Evolutionary conservation across 2,113 vertebrate genomes (phyloP).

Genomic region (Anarhynchus alexandrinus): DNA sequence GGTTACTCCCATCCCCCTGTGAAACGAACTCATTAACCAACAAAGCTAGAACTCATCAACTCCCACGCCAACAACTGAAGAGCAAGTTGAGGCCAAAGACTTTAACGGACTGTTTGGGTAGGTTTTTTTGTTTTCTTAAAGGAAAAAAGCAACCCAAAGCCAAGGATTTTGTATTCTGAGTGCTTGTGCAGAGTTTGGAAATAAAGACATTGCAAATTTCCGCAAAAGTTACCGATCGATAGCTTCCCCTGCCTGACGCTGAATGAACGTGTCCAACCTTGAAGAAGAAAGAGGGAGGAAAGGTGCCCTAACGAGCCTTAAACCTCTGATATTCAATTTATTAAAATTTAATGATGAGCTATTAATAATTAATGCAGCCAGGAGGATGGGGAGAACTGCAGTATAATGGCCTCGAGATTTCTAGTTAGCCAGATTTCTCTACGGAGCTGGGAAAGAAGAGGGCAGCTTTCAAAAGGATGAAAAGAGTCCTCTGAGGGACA

Average conservation of each 20-base stretch:
- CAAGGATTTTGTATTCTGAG: not conserved
- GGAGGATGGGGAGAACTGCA: not conserved
- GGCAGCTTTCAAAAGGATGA: not conserved
- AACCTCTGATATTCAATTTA: not conserved
- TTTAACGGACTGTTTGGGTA: not conserved
- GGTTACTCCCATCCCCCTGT: not conserved
- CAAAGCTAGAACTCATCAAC: not conserved
- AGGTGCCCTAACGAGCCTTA: not conserved
- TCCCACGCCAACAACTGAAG: not conserved
- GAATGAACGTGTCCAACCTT: not conserved
- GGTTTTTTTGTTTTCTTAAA: not conserved
- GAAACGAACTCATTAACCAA: not conserved
- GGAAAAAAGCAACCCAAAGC: not conserved
- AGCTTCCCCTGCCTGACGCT: not conserved
- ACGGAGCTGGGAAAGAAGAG: not conserved
- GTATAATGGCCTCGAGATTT: not conserved
- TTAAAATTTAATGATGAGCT: slow-evolving; percentile 21
- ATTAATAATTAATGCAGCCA: slow-evolving; percentile 34
- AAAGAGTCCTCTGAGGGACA: not conserved
- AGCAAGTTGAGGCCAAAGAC: not conserved
- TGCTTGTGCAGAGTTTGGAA: not conserved
- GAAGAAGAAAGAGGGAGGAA: not conserved
- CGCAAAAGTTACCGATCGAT: fast-evolving
- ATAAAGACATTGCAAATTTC: not conserved
- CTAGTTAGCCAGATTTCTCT: not conserved